phyloP scores from a whole-genome alignment of 2,797 vertebrate species.

The Setipinna tenuifilis region DNA sequence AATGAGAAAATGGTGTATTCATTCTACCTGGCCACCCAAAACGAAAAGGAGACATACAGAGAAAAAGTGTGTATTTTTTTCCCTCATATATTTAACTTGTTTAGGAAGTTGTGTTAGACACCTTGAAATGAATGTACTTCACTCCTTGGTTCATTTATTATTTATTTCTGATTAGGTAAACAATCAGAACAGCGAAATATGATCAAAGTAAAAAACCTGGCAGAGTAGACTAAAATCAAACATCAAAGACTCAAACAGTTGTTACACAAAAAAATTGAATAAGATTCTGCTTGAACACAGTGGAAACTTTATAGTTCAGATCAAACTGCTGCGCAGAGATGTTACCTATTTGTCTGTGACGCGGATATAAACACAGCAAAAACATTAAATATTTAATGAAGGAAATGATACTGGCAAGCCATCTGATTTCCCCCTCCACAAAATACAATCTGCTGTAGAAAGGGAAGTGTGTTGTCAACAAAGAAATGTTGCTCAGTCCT shows the following conservation, averaged over 20 bases:
- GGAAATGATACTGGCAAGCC: conserved; percentile 46
- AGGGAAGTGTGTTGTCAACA: conserved; percentile 27
- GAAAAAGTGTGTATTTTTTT: neutral
- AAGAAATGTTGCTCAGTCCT: conserved; percentile 19
- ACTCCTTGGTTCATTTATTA: conserved; percentile 61
- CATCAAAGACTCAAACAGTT: conserved; percentile 46
- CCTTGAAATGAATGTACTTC: conserved; percentile 50
- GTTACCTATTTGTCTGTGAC: conserved; percentile 43
- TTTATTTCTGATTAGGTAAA: conserved; percentile 66
- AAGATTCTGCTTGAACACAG: conserved; percentile 41
- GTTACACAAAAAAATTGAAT: conserved; percentile 31
- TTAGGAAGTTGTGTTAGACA: conserved; percentile 26
- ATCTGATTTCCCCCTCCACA: conserved; percentile 46
- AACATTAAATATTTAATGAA: conserved; percentile 59
- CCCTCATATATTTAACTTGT: neutral
- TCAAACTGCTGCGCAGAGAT: conserved; percentile 41
- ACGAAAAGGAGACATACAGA: neutral
- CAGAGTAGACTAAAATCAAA: conserved; percentile 49
- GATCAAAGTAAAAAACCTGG: conserved; percentile 60
- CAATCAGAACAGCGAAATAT: conserved; percentile 61
- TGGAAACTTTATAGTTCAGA: conserved; percentile 45
- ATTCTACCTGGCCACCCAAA: conserved; percentile 14
- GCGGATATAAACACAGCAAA: conserved; percentile 58
- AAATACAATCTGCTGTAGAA: conserved; percentile 17
- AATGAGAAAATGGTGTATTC: conserved; percentile 30